Base-by-base conservation (phyloP, 2,888 invertebrate genomes). In the Saturnia pavonia region DNA sequence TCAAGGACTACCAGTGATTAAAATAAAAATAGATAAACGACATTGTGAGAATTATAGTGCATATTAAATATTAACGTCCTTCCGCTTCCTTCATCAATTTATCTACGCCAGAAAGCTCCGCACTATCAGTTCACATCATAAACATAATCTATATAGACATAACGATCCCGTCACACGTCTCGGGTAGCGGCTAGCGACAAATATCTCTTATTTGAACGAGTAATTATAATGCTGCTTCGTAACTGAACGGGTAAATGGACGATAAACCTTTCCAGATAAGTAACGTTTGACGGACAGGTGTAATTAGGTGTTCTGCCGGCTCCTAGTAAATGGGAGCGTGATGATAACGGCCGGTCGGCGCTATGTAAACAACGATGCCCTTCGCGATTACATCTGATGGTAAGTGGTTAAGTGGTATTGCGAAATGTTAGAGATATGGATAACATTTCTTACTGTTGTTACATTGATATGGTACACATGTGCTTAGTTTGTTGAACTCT, bases 261-360 rank as follows among this genome's bases (percentile, higher is more conserved):
- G 90, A 90, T 90, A 90, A 87, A 87, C 83, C 82, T 78, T 76
- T 76, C 72, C 72, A 85, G 90, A 90, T 90, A 89, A 60, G 81
- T 80, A 73, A 78, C 76, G 75, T 85, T 88, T 91, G 92, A 92
- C 85, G 81, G 92, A 88, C 92, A 91, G 89, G 86, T 90, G 88
- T 91, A 91, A 91, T 92, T 92, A 93, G 88, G 85, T 82, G 54
- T 79, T 83, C 81, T 78, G 80, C 75, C 75, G 73, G 77, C 86
- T 86, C 82, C 87, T 80, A 82, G 86, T 79, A 86, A 89, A 88
- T 87, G 87, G 85, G 85, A 78, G 80, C 79, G 79, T 78, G 82
- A 77, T 82, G 88, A 88, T 88, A 88, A 85, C 81, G 78, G 72
- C 76, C 74, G 73, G 77, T 77, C 74, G 73, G 77, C 77, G 80